Evolutionary conservation across 1,140 invertebrate species (phyloP).

Genomic region (Dufourea novaeangliae): DNA sequence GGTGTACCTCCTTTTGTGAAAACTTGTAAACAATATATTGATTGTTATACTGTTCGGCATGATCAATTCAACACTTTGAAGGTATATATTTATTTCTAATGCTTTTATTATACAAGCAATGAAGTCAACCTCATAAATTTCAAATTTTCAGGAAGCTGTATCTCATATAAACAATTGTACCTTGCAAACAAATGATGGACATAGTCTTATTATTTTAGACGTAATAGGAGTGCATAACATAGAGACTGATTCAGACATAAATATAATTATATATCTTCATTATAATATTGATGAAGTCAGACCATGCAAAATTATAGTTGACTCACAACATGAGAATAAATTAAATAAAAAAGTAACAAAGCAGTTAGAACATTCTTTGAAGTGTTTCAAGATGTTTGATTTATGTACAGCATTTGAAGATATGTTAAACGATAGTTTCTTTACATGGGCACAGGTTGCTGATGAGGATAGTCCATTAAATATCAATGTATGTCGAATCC

Average conservation of each 20-base stretch:
- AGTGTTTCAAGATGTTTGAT: constrained; percentile 40
- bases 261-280: constrained; percentile 47
- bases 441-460: constrained; percentile 37
- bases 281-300: constrained; percentile 53
- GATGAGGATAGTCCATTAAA: constrained; percentile 27
- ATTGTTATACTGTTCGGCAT: constrained; percentile 55
- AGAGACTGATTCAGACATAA: constrained; percentile 27
- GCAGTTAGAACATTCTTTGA: constrained; percentile 35
- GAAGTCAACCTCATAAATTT: background rate
- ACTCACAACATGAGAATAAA: constrained; percentile 6
- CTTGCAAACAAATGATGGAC: constrained; percentile 46
- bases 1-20: constrained; percentile 53
- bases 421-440: constrained; percentile 12
- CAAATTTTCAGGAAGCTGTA: constrained; percentile 42
- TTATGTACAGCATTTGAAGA: constrained; percentile 53
- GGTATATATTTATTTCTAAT: constrained; percentile 33
- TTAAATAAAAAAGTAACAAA: background rate
- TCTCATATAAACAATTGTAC: constrained; percentile 28
- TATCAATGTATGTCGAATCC: constrained; percentile 34
- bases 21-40: constrained; percentile 55
- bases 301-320: constrained; percentile 52
- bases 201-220: constrained; percentile 51
- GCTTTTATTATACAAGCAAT: background rate
- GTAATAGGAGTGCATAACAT: constrained; percentile 39
- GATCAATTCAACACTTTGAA: constrained; percentile 57